A percentile compares a stretch with the other conserved stretches of the same genome.
Evolutionary conservation across 2,888 invertebrate genomes (phyloP).

Genomic region (Parascotia fuliginaria): DNA sequence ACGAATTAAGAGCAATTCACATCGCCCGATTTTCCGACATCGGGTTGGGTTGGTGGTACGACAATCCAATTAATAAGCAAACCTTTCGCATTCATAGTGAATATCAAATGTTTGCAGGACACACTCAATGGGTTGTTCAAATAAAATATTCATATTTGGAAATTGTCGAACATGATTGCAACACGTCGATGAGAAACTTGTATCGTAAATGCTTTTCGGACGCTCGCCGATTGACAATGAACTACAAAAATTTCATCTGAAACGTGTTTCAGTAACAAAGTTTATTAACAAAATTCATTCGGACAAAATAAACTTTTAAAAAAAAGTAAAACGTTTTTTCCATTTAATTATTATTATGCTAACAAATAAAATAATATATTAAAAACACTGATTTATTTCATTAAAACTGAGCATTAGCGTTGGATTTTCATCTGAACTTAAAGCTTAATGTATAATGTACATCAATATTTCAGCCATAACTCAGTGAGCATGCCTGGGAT

Average conservation of each 20-base stretch:
- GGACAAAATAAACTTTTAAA: conserved; percentile 9
- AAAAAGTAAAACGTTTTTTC: conserved; percentile 17
- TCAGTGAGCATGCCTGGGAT: conserved; percentile 32
- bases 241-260: conserved; percentile 8
- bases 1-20: conserved; percentile 77
- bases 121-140: conserved; percentile 69
- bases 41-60: conserved; percentile 61
- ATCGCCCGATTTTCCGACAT: conserved; percentile 69
- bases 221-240: conserved; percentile 10
- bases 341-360: conserved; percentile 20
- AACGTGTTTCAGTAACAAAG: neutral
- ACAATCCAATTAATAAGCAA: conserved; percentile 82
- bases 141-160: conserved; percentile 80
- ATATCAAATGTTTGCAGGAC: conserved; percentile 75
- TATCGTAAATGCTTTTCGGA: conserved; percentile 35
- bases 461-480: conserved; percentile 54
- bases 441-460: conserved; percentile 44
- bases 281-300: neutral
- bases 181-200: conserved; percentile 29
- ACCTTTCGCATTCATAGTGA: conserved; percentile 77
- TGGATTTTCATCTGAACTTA: conserved; percentile 38
- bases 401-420: conserved; percentile 30
- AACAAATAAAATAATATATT: conserved; percentile 19
- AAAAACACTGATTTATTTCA: conserved; percentile 18
- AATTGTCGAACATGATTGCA: conserved; percentile 64